Percentiles rank a stretch among this genome's conserved stretches.
These are phyloP conservation scores for Chloropsis hardwickii DNA, from an alignment of 2,113 vertebrate species.

Conservation along the genomic window DNA sequence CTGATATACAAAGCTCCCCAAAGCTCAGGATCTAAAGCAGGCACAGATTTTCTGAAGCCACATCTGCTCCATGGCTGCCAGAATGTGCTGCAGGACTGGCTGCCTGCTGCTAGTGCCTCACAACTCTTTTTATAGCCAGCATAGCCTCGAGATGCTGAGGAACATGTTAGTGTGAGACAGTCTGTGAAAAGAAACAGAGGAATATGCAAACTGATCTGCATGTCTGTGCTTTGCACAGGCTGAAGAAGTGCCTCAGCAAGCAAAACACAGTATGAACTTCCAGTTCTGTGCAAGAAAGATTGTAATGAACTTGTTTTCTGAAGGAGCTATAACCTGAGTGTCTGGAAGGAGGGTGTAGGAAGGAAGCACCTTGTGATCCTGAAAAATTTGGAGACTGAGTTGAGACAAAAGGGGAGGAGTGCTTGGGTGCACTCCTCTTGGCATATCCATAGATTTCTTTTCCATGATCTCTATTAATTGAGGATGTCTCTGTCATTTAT, in stretches of 20 bases:
- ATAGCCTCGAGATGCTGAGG: background rate
- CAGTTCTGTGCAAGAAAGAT: background rate
- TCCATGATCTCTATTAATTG: background rate
- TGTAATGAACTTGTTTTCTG: background rate
- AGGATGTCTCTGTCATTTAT: background rate
- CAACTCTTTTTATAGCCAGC: constrained; percentile 13
- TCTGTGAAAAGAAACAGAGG: background rate
- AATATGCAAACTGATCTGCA: background rate
- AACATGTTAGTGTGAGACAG: constrained; percentile 21
- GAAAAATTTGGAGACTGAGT: background rate
- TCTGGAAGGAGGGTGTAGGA: accelerated
- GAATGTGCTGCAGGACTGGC: background rate
- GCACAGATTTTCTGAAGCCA: background rate
- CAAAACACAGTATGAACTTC: background rate
- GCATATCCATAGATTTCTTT: background rate
- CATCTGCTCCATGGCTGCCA: background rate
- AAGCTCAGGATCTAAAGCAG: background rate
- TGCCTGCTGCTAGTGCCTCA: background rate
- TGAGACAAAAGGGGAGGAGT: background rate
- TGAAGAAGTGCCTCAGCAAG: background rate
- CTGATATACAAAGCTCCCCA: background rate
- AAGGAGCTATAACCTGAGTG: background rate
- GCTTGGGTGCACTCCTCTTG: background rate
- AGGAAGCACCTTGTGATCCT: background rate
- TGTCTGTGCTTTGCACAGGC: background rate